Conservation (phyloP, 2,113 vertebrate species). For the Tringa solitaria region DNA sequence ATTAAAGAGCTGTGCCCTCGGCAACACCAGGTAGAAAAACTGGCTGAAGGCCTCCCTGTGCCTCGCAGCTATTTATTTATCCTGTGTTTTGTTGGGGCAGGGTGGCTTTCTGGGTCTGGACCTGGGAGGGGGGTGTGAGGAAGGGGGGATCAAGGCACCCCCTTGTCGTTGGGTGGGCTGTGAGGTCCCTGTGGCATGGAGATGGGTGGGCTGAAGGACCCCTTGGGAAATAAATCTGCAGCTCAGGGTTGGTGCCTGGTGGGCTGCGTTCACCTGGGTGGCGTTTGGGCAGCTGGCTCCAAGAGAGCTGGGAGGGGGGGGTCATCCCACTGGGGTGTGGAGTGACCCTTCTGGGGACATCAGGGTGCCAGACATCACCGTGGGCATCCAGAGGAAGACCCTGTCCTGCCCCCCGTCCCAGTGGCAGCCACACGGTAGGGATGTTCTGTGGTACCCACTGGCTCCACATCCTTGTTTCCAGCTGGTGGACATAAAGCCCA, state of each 20-base stretch:
- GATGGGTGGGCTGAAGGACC: not conserved
- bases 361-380: rapidly evolving
- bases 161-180: rapidly evolving
- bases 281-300: rapidly evolving
- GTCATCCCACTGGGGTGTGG: rapidly evolving
- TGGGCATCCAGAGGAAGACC: not conserved
- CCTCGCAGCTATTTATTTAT: not conserved
- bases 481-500: not conserved
- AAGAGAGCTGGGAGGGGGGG: too few relatives aligned
- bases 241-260: not conserved
- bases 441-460: rapidly evolving
- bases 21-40: conserved; percentile 26
- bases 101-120: not conserved
- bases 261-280: rapidly evolving
- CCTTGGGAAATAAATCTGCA: not conserved
- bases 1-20: not conserved
- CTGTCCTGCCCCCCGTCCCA: not conserved
- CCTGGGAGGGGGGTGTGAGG: not conserved
- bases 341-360: not conserved
- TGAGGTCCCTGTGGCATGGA: not conserved
- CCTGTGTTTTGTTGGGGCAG: not conserved
- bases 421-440: not conserved
- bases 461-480: not conserved
- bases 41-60: not conserved
- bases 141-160: too few relatives aligned